These are phyloP conservation scores for Malurus elegans DNA, from an alignment of 2,113 vertebrate genomes.

Conservation along the genomic window DNA sequence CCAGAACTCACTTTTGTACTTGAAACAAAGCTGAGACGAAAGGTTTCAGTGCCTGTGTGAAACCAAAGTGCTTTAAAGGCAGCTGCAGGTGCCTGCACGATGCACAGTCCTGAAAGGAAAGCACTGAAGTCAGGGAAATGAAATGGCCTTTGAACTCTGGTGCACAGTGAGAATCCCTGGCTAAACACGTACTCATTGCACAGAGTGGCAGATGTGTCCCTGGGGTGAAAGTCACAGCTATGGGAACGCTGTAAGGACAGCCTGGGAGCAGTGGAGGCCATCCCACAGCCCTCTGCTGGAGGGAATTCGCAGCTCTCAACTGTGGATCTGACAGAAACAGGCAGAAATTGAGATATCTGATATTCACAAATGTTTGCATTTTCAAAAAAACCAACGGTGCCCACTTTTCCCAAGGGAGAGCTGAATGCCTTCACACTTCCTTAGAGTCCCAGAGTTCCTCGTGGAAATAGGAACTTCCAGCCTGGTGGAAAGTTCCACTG, in stretches of 20 bases:
- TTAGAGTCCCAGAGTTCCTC: not conserved
- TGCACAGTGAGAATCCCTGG: not conserved
- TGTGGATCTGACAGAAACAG: not conserved
- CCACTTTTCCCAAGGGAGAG: not conserved
- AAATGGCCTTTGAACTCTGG: not conserved
- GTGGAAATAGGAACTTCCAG: not conserved
- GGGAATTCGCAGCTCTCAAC: not conserved
- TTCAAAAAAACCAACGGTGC: not conserved
- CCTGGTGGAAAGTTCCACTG: not conserved
- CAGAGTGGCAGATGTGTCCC: not conserved
- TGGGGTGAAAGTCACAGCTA: not conserved
- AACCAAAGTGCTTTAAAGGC: not conserved
- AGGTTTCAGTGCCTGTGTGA: not conserved
- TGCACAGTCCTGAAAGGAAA: not conserved
- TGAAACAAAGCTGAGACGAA: slow-evolving; percentile 50
- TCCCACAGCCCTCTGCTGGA: not conserved
- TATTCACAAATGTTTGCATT: not conserved
- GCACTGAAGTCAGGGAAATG: not conserved
- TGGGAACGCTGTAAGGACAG: not conserved
- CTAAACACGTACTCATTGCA: not conserved
- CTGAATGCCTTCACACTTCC: not conserved
- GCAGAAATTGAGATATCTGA: not conserved
- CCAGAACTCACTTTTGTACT: not conserved
- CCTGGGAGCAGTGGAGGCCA: not conserved
- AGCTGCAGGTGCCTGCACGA: slow-evolving; percentile 5